These are phyloP conservation scores for Turdus rufiventris DNA, from an alignment of 2,113 vertebrate genomes.

Conservation along the genomic window DNA sequence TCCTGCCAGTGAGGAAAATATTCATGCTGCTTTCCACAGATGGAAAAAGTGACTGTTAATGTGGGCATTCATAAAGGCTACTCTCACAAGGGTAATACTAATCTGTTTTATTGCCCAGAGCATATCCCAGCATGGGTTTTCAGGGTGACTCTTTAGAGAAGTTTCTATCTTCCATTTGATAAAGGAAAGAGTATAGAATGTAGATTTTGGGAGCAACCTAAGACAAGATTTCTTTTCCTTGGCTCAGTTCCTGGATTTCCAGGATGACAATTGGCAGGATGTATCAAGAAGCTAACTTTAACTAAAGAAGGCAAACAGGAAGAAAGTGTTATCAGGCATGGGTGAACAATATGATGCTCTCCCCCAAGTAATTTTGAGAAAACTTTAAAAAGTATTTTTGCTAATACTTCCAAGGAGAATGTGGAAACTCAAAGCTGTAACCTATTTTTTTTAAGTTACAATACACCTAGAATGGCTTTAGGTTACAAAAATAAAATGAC, in stretches of 20 bases:
- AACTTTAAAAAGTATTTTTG: not conserved
- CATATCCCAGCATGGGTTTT: not conserved
- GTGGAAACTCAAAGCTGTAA: not conserved
- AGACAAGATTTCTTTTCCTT: not conserved
- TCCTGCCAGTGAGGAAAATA: not conserved
- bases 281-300: not conserved
- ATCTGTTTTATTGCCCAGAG: not conserved
- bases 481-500: not conserved
- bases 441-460: not conserved
- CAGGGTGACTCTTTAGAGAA: not conserved
- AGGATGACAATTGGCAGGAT: not conserved
- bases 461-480: not conserved
- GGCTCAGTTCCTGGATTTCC: not conserved
- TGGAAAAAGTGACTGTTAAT: not conserved
- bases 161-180: not conserved
- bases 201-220: not conserved
- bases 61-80: not conserved
- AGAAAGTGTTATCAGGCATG: not conserved
- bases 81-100: not conserved
- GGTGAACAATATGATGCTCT: not conserved
- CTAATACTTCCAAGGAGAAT: not conserved
- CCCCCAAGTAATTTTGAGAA: not conserved
- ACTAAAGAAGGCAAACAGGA: conserved; percentile 5
- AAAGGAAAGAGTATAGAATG: not conserved
- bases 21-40: not conserved